Percentiles rank a stretch among this genome's conserved stretches.
phyloP scores from a whole-genome alignment of 2,113 vertebrate genomes.

The Tympanuchus pallidicinctus region DNA sequence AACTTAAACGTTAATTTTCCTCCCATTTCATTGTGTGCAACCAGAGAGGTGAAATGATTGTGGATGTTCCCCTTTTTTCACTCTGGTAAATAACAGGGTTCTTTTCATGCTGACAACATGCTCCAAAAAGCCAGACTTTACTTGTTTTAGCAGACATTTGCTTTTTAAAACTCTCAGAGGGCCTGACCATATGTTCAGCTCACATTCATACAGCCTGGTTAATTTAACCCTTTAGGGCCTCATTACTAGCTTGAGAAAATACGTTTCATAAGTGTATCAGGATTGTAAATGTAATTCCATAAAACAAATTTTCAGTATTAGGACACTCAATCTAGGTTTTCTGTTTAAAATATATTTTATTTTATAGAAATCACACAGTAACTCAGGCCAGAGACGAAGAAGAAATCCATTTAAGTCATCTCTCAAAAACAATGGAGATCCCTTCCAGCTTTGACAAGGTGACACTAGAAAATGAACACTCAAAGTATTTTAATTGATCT shows the following conservation, averaged over 20 bases:
- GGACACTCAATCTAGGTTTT: not conserved
- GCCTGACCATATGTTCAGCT: constrained; percentile 76
- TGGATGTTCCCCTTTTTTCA: constrained; percentile 27
- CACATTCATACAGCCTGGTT: constrained; percentile 62
- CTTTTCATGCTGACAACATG: constrained; percentile 67
- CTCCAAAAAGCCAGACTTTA: constrained; percentile 62
- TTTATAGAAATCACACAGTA: not conserved
- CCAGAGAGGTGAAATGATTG: constrained; percentile 60
- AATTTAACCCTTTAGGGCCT: constrained; percentile 72
- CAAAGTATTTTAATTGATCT: not conserved
- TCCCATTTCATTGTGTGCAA: constrained; percentile 56
- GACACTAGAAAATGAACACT: not conserved
- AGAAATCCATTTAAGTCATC: not conserved
- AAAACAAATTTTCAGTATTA: constrained; percentile 1
- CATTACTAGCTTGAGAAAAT: constrained; percentile 45
- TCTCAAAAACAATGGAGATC: not conserved
- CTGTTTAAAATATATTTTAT: not conserved
- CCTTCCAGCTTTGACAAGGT: not conserved
- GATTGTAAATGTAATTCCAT: constrained; percentile 45
- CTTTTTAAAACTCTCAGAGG: constrained; percentile 73
- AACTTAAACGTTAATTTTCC: constrained; percentile 53
- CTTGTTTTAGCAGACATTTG: constrained; percentile 75
- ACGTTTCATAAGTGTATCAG: not conserved
- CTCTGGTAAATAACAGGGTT: constrained; percentile 40
- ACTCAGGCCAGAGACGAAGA: not conserved